Evolutionary conservation across 2,113 vertebrate genomes (phyloP), one percentile per base, ranked within the genome.

Genomic region (Neopipo cinnamomea): DNA sequence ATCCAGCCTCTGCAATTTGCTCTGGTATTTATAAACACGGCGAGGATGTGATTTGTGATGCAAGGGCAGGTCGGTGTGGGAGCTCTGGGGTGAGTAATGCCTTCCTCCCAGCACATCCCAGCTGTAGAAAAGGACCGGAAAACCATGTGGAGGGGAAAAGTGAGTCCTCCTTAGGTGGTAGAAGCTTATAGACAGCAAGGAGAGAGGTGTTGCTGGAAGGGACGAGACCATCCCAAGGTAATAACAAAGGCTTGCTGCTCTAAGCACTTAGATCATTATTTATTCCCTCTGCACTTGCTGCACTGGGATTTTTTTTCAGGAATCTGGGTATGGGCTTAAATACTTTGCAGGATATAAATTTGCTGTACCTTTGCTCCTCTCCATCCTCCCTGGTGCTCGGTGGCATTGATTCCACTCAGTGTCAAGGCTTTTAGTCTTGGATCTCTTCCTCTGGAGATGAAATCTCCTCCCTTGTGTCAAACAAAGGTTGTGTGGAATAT

Each of bases 21-120:
- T 71, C 5, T 75, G 95, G 95, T 90, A 88, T 96, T 94, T 93
- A 90, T 86, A 93, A 96, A 89, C 68, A 56, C 37, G 1, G 59
- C 1, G 4, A 91, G 85, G 90, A 94, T 84, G 85, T 25, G 91
- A 77, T 65, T 50, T 80, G 65, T 68, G 85, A 83, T 25, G 90
- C 42, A 41, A 93, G 76, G 92, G 28, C 70, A 71, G 37, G 79
- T 49, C 0, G 1, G 63, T 6, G 63, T 17, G 85, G 92, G 16
- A 55, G 86, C 68, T 67, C 50, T 49, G 8, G 68, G 84, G n/a
- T 95, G 95, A 95, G 86, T 81, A 93, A 95, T 67, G 52, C 59
- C 72, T 50, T 37, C 85, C 73, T 47, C 79, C 7, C 0, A 25
- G 42, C 44, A 1, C 63, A 39, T 19, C 62, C 0, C 0, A 53